Evolutionary conservation across 2,888 invertebrate genomes (phyloP).

Genomic region (Sinotaia quadrata): DNA sequence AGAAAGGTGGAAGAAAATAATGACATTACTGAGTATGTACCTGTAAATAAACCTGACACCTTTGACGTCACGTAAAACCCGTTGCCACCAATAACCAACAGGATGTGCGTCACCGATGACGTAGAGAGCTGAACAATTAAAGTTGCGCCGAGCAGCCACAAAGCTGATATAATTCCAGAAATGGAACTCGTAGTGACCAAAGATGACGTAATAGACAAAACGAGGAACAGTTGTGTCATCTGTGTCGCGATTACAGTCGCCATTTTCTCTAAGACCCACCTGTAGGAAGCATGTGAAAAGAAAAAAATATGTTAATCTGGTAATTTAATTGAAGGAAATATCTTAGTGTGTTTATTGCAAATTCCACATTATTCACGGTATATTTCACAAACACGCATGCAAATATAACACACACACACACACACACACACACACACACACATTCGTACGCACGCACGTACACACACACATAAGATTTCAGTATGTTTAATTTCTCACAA

Average conservation of each 20-base stretch:
- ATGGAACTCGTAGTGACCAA: conserved; percentile 31
- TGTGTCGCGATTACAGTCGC: background rate
- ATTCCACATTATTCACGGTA: no score
- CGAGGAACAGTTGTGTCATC: conserved; percentile 27
- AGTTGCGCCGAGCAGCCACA: conserved; percentile 30
- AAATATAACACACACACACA: no score
- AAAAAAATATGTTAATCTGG: no score
- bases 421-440: no score
- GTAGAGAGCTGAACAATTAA: conserved; percentile 33
- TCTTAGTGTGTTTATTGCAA: no score
- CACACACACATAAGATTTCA: no score
- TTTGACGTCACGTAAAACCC: conserved; percentile 30
- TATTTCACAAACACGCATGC: no score
- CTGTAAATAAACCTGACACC: conserved; percentile 34
- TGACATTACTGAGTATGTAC: no score
- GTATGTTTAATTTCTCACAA: no score
- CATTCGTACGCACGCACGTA: no score
- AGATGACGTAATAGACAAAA: conserved; percentile 39
- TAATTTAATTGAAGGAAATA: no score
- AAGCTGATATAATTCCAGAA: conserved; percentile 38
- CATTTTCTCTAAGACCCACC: conserved; percentile 1
- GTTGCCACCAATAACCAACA: conserved; percentile 35
- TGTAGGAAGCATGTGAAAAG: background rate
- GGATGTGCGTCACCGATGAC: conserved; percentile 39
- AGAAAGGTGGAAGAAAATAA: no score